phyloP scores from a whole-genome alignment of 2,888 invertebrate species.

The Hypolimnas misippus region DNA sequence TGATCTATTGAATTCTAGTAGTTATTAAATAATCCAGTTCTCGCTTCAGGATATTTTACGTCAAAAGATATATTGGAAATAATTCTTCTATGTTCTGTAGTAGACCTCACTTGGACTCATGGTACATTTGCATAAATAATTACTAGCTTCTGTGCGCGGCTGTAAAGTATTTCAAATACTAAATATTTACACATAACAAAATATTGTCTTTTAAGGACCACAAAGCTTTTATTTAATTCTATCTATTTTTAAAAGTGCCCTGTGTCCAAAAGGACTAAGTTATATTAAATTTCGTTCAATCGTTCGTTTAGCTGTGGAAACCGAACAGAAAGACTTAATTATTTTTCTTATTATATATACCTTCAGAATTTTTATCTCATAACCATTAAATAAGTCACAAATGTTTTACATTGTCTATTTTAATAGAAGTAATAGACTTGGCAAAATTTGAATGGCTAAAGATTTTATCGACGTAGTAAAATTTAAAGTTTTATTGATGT shows the following conservation, averaged over 20 bases:
- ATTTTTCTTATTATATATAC: no score
- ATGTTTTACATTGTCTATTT: neutral
- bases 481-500: slow-evolving; percentile 7
- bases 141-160: neutral
- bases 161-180: neutral
- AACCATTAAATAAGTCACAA: neutral
- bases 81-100: slow-evolving; percentile 16
- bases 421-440: neutral
- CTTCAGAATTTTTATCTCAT: neutral
- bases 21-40: neutral
- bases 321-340: no score
- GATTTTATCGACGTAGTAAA: slow-evolving; percentile 10
- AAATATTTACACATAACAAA: neutral
- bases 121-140: slow-evolving; percentile 1
- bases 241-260: no score
- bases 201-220: neutral
- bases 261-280: no score
- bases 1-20: slow-evolving; percentile 5
- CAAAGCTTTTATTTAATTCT: no score
- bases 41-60: neutral
- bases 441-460: neutral
- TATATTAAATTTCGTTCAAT: no score
- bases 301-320: no score
- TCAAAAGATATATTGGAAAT: slow-evolving; percentile 17
- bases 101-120: neutral